Evolutionary conservation across 92 coral and sea anemone species (phyloP).

Genomic region (Epizoanthus fatuus): DNA sequence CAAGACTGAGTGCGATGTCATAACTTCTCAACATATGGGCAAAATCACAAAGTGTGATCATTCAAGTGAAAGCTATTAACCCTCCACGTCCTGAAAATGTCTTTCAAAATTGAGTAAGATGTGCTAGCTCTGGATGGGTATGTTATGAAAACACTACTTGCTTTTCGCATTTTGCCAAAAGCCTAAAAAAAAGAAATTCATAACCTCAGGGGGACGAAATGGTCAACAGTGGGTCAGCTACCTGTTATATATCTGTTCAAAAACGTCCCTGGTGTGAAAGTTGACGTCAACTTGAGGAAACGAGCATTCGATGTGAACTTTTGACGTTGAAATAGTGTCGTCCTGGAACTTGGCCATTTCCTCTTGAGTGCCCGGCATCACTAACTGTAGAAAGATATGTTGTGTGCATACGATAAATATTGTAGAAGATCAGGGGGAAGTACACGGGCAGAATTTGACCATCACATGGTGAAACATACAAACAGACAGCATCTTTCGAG

Average conservation of each 20-base stretch:
- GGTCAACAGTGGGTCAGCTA: background rate
- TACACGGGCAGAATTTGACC: background rate
- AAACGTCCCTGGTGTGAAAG: slow-evolving; percentile 87
- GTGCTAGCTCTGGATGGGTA: too few relatives aligned
- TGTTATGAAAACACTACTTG: too few relatives aligned
- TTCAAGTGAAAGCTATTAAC: too few relatives aligned
- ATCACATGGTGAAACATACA: background rate
- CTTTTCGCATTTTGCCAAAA: too few relatives aligned
- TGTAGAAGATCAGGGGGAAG: background rate
- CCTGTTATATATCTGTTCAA: slow-evolving; percentile 98
- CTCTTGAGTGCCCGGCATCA: slow-evolving; percentile 94
- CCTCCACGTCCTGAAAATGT: too few relatives aligned
- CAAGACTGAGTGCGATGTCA: too few relatives aligned
- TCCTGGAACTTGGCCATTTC: slow-evolving; percentile 95
- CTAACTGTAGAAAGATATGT: slow-evolving; percentile 65
- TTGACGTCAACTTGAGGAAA: slow-evolving; percentile 93
- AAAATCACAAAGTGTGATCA: too few relatives aligned
- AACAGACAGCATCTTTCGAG: too few relatives aligned
- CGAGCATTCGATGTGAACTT: slow-evolving; percentile 83
- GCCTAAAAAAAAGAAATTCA: too few relatives aligned
- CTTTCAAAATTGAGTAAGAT: too few relatives aligned
- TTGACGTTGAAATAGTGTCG: slow-evolving; percentile 84
- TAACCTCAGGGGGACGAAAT: background rate
- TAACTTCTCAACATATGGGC: too few relatives aligned
- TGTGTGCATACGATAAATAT: background rate